Base-by-base conservation (phyloP, 2,113 vertebrate species). In the Sphaerodactylus townsendi region DNA sequence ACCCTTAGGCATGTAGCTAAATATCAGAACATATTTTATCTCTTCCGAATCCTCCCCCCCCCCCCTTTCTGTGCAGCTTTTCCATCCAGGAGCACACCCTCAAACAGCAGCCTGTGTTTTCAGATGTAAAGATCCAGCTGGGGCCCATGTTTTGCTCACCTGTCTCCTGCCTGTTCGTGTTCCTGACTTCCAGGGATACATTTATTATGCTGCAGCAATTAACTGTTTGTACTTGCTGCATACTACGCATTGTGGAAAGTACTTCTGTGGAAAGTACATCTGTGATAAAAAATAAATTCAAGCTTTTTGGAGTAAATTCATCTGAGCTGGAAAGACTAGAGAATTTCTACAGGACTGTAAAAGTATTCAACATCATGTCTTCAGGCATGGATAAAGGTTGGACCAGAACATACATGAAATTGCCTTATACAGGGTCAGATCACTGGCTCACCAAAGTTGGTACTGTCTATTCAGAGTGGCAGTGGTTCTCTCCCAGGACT, bases 41-140 rank as follows among this genome's bases (percentile, higher is more conserved):
- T 41, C 50, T 76, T n/a, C 50, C 41, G 65, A 77, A 69, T 84
- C 48, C 64, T 7, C 17, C n/a, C 19, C 30, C 72, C 46, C 13
- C n/a, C n/a, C 35, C 17, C 6, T 4, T 13, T 28, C 35, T 77
- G 28, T 39, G 6, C 4, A 86, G 33, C n/a, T 65, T 86, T 80
- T 44, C 73, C 74, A 33, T 80, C 59, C 35, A 81, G 59, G 62
- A 69, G 30, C 71, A 80, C 64, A 68, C 35, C 37, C 79, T 2
- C 2, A 44, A 84, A 69, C 44, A 69, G 37, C 69, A 65, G 33
- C 48, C 35, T 84, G 53, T 69, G 48, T 69, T n/a, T 39, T 77
- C 77, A n/a, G 37, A 69, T 83, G 74, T 79, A 74, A 77, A 83
- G 74, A 88, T 81, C 37, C 74, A 81, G 44, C 37, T 80, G 10